phyloP scores from a whole-genome alignment of 1,140 invertebrate species.

The Penaeus japonicus region DNA sequence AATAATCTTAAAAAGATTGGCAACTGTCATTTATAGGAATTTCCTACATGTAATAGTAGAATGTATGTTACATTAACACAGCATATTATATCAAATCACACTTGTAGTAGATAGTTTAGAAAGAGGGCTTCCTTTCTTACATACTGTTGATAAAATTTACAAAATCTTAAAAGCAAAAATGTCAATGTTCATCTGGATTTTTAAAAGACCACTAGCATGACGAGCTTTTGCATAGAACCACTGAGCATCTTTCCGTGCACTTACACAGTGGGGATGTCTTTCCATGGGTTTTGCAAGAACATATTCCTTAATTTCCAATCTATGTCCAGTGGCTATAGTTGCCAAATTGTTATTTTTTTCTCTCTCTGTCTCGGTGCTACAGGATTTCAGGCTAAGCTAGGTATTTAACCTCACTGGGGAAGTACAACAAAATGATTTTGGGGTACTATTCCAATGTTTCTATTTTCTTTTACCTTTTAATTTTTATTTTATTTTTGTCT shows the following conservation, averaged over 20 bases:
- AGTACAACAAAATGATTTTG: conserved; percentile 50
- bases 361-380: conserved; percentile 47
- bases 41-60: too few species aligned
- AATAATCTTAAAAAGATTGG: too few species aligned
- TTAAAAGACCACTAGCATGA: conserved; percentile 1
- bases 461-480: too few species aligned
- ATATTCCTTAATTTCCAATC: conserved; percentile 43
- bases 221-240: conserved; percentile 24
- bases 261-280: conserved; percentile 50
- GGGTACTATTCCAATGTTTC: conserved; percentile 15
- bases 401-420: conserved; percentile 55
- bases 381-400: conserved; percentile 55
- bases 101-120: too few species aligned
- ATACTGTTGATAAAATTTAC: too few species aligned
- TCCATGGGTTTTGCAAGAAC: conserved; percentile 53
- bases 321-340: conserved; percentile 26
- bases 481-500: too few species aligned
- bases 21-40: too few species aligned
- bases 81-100: too few species aligned
- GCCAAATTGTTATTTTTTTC: conserved; percentile 33
- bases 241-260: conserved; percentile 9
- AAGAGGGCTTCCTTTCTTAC: too few species aligned
- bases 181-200: too few species aligned
- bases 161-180: too few species aligned
- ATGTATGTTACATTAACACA: too few species aligned